Evolutionary conservation across 2,113 vertebrate species (phyloP), one percentile per base, ranked within the genome.

Genomic region (Halcyon senegalensis): DNA sequence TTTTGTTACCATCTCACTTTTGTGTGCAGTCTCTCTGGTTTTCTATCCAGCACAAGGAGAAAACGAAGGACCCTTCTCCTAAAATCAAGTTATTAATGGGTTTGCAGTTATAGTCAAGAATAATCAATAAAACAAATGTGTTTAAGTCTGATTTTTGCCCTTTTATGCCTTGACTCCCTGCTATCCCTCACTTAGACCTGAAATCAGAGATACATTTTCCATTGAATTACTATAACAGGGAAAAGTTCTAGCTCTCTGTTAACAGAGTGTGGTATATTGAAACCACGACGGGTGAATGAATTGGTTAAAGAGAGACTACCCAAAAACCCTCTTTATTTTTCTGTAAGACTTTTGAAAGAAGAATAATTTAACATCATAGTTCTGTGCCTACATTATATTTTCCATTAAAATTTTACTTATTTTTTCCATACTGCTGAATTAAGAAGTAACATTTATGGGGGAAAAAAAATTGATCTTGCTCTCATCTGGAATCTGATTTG

Each of bases 101-200:
- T 82, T 91, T 84, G 25, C 50, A 84, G 67, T 72, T 90, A 53
- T 10, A 59, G 33, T 46, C 51, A 87, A 79, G 43, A 68, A 17
- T 51, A 87, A 87, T 96, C 87, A 75, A 89, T 94, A 89, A 84
- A 89, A 58, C 30, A 93, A 89, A 96, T 91, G 25, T 82, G 44
- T 79, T 78, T 78, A 91, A 84, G 35, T 93, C 51, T 75, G 84
- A 82, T 72, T 93, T 93, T 90, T 64, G 6, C 43, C 74, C 66
- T 90, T 93, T 46, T 39, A 43, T 82, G 41, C 27, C 43, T 87
- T 2, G 4, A 30, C n/a, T 55, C n/a, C 50, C 35, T 87, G 37
- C 68, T 93, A 66, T 89, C 33, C 33, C n/a, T 96, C 82, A 67
- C n/a, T 93, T 78, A 20, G 82, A 62, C 30, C 84, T 93, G 84